A percentile compares a stretch with the other conserved stretches of the same genome.
Conservation (phyloP, 2,888 invertebrate genomes). For the Eurytoma adleriae region DNA sequence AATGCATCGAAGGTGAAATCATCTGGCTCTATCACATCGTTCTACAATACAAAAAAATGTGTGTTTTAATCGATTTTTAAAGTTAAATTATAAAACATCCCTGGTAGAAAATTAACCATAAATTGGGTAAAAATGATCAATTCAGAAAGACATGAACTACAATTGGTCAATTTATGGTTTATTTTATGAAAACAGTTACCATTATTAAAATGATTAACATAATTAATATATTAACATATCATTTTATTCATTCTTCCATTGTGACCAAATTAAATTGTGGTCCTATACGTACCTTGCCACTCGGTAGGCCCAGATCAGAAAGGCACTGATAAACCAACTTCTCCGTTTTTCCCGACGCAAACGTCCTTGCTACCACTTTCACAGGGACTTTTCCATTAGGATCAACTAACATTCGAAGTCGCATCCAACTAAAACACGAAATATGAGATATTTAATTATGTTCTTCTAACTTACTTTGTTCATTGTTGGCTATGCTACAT, state of each 20-base stretch:
- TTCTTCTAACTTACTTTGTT: background rate
- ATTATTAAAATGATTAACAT: no score
- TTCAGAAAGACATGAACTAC: no score
- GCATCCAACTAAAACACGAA: constrained; percentile 93
- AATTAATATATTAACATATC: no score
- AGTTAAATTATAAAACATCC: no score
- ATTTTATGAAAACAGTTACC: no score
- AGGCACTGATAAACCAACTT: constrained; percentile 98
- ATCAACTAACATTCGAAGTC: constrained; percentile 94
- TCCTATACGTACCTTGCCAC: constrained; percentile 83
- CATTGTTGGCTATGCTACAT: background rate
- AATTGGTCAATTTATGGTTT: no score
- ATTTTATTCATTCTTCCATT: no score
- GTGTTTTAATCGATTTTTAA: background rate
- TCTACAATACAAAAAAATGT: constrained; percentile 77
- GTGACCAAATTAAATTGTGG: no score
- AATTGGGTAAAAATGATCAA: no score
- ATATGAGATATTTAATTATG: background rate
- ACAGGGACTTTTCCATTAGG: constrained; percentile 97
- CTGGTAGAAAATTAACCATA: no score
- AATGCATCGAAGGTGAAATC: constrained; percentile 99
- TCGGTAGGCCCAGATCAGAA: constrained; percentile 94
- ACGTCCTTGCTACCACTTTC: constrained; percentile 96
- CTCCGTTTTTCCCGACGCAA: constrained; percentile 99
- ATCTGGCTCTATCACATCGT: constrained; percentile 94